Evolutionary conservation across 2,113 vertebrate genomes (phyloP).

Genomic region (Anguilla japonica): DNA sequence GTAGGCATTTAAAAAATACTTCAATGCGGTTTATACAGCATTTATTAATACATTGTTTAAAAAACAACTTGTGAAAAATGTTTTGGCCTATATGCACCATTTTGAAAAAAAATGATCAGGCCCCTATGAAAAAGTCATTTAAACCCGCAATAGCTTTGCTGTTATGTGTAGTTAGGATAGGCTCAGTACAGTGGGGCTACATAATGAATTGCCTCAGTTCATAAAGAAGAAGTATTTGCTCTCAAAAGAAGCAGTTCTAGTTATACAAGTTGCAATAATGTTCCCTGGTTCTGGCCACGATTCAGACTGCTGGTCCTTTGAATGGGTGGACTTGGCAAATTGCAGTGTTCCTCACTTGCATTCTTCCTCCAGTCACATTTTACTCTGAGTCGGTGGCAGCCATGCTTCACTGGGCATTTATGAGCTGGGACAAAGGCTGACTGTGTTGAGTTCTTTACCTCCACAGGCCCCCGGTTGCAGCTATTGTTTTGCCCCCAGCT

Average conservation of each 20-base stretch:
- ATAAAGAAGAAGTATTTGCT: background rate
- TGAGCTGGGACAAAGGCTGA: slow-evolving; percentile 27
- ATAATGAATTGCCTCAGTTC: background rate
- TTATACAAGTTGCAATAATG: background rate
- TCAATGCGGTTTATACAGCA: too few species aligned
- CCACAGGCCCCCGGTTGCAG: background rate
- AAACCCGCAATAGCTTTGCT: too few species aligned
- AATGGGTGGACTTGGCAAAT: slow-evolving; percentile 24
- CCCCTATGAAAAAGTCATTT: too few species aligned
- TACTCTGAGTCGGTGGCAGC: slow-evolving; percentile 18
- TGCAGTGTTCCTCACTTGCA: slow-evolving; percentile 6
- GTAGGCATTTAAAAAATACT: too few species aligned
- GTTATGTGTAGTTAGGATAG: background rate
- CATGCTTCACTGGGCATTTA: slow-evolving; percentile 28
- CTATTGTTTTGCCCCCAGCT: slow-evolving; percentile 13
- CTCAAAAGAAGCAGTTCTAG: background rate
- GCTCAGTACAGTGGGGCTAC: background rate
- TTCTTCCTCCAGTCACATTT: slow-evolving; percentile 37
- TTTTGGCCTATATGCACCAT: too few species aligned
- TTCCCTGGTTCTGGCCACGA: slow-evolving; percentile 12
- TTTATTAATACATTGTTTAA: too few species aligned
- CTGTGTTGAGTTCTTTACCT: slow-evolving; percentile 6
- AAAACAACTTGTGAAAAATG: too few species aligned
- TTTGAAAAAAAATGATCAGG: too few species aligned
- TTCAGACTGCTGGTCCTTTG: slow-evolving; percentile 21